A percentile compares a stretch with the other conserved stretches of the same genome.
These are phyloP conservation scores for Noctua comes DNA, from an alignment of 2,888 invertebrate species.

Conservation along the genomic window DNA sequence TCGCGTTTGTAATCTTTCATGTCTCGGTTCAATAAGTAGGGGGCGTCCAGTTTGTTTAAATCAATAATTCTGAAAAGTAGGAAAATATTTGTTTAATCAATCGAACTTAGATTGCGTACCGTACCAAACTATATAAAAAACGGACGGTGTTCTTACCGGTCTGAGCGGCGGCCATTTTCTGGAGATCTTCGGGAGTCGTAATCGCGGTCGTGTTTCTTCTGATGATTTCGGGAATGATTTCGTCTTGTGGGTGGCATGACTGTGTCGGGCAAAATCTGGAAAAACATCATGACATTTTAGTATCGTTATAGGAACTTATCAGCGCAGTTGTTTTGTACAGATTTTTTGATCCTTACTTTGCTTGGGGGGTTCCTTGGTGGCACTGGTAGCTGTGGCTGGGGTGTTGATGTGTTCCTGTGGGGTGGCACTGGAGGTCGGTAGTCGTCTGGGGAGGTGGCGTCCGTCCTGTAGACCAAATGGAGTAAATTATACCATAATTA, in stretches of 20 bases:
- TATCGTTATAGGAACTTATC: background rate
- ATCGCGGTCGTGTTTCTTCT: slow-evolving; percentile 87
- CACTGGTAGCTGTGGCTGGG: slow-evolving; percentile 81
- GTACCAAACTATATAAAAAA: background rate
- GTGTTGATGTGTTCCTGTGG: slow-evolving; percentile 93
- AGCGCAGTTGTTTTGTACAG: too few species aligned
- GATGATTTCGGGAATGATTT: slow-evolving; percentile 85
- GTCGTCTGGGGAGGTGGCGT: slow-evolving; percentile 87
- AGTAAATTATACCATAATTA: slow-evolving; percentile 81
- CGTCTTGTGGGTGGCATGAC: slow-evolving; percentile 89
- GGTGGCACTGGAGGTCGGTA: slow-evolving; percentile 97
- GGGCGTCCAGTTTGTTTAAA: slow-evolving; percentile 86
- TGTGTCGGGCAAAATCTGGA: slow-evolving; percentile 86
- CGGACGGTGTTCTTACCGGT: slow-evolving; percentile 75
- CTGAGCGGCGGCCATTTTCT: slow-evolving; percentile 85
- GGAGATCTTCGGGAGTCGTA: slow-evolving; percentile 85
- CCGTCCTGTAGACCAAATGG: slow-evolving; percentile 85
- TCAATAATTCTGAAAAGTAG: slow-evolving; percentile 86
- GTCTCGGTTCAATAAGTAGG: slow-evolving; percentile 84
- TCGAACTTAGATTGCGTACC: background rate
- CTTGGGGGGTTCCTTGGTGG: slow-evolving; percentile 83
- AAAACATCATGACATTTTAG: background rate
- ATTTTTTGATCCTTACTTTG: slow-evolving; percentile 79
- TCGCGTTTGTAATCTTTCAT: slow-evolving; percentile 83
- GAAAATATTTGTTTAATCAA: background rate